These are phyloP conservation scores for Strigamia crassipes DNA, from an alignment of 2,888 invertebrate species.

Conservation along the genomic window DNA sequence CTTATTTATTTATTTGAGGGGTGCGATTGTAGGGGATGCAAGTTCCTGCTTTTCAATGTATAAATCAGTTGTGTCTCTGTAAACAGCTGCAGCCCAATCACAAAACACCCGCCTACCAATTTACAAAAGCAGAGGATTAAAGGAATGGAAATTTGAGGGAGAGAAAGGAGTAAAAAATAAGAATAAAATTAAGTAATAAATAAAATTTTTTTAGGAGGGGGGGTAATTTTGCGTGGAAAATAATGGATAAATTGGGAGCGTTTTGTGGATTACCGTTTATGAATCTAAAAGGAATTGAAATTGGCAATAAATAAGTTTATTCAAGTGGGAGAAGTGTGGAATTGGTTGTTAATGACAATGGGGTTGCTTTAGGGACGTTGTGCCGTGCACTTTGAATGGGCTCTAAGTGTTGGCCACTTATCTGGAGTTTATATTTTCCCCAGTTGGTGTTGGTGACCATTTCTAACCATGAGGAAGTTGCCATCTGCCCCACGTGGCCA, in stretches of 20 bases:
- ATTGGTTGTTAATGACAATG: neutral
- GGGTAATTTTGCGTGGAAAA: neutral
- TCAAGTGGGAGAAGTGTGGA: neutral
- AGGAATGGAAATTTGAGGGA: neutral
- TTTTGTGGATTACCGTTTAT: neutral
- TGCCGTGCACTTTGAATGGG: neutral
- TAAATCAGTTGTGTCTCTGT: conserved; percentile 18
- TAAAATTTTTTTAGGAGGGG: neutral
- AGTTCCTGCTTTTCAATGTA: conserved; percentile 3
- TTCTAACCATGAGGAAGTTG: conserved; percentile 17
- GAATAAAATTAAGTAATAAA: neutral
- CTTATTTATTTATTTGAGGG: neutral
- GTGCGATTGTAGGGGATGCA: neutral
- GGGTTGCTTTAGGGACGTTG: neutral
- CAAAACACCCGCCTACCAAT: neutral
- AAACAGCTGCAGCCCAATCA: conserved; percentile 26
- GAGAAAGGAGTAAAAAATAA: neutral
- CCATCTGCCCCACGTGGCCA: conserved; percentile 30
- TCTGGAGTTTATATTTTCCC: neutral
- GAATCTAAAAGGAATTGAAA: neutral
- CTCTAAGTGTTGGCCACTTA: neutral
- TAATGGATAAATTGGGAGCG: neutral
- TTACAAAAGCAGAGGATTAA: conserved; percentile 5
- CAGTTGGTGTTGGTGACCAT: neutral
- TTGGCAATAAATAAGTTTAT: neutral